Conservation (phyloP, 2,113 vertebrate genomes). For the Dendrocopos noguchii region DNA sequence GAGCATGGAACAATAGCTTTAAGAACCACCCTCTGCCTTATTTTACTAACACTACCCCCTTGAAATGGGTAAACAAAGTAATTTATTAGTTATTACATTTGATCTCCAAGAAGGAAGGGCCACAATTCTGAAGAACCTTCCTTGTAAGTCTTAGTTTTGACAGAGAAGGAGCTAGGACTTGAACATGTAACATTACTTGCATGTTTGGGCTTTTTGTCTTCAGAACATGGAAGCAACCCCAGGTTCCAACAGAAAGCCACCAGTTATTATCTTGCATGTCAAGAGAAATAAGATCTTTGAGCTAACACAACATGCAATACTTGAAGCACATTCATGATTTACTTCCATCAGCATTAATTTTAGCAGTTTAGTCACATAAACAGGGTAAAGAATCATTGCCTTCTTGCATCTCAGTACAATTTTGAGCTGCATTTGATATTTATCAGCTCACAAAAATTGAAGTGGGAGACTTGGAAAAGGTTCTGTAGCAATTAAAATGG, state of each 20-base stretch:
- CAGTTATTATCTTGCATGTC: not conserved
- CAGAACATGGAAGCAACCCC: not conserved
- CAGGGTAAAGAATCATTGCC: not conserved
- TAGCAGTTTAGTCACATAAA: not conserved
- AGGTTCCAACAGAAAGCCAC: not conserved
- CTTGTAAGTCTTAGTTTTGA: no score
- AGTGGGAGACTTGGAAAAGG: not conserved
- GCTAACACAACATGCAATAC: not conserved
- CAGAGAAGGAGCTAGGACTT: not conserved
- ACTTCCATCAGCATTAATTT: not conserved
- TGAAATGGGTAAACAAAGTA: fast-evolving
- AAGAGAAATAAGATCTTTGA: not conserved
- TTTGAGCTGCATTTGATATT: not conserved
- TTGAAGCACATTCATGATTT: not conserved
- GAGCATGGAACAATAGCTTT: not conserved
- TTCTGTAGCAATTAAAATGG: not conserved
- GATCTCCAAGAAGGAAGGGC: not conserved
- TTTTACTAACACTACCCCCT: not conserved
- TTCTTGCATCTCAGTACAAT: not conserved
- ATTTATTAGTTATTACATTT: not conserved
- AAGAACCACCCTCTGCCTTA: not conserved
- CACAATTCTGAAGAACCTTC: not conserved
- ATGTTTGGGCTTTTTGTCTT: not conserved
- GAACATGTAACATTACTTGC: not conserved
- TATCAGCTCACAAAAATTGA: not conserved